A percentile compares a stretch with the other conserved stretches of the same genome.
These are phyloP conservation scores for Drosophila quadrilineata DNA, from an alignment of 1,140 invertebrate species.

Conservation along the genomic window DNA sequence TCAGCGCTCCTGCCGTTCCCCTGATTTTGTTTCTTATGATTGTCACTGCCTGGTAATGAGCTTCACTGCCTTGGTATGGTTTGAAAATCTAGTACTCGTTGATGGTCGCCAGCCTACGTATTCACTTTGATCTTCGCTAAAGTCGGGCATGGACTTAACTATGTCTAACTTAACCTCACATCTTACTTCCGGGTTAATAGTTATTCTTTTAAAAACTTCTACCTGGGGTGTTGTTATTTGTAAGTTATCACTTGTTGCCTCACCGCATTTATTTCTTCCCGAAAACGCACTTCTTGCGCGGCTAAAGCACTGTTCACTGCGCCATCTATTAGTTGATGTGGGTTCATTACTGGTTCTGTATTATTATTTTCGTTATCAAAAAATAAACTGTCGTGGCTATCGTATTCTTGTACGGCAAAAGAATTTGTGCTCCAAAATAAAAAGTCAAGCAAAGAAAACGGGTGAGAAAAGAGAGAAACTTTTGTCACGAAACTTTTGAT, in stretches of 20 bases:
- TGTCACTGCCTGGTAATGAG: neutral
- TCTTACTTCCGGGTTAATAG: neutral
- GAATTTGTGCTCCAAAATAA: too few relatives aligned
- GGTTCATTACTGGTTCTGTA: neutral
- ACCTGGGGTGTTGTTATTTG: constrained; percentile 1
- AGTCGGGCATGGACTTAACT: constrained; percentile 14
- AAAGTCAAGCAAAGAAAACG: too few relatives aligned
- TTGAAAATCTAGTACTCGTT: neutral
- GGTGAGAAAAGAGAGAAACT: too few relatives aligned
- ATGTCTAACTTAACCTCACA: constrained; percentile 21
- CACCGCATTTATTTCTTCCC: neutral
- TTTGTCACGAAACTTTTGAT: too few relatives aligned
- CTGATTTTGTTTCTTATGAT: neutral
- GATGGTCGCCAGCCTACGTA: neutral
- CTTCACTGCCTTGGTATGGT: neutral
- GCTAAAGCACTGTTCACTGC: constrained; percentile 1
- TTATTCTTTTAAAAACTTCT: neutral
- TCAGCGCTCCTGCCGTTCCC: neutral
- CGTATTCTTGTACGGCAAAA: too few relatives aligned
- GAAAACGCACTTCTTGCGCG: neutral
- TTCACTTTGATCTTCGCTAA: neutral
- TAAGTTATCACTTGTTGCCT: neutral
- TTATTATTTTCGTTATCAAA: too few relatives aligned
- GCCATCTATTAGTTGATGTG: constrained; percentile 7
- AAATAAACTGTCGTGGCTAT: constrained; percentile 8